A percentile compares a stretch with the other conserved stretches of the same genome.
phyloP scores from a whole-genome alignment of 1,140 invertebrate genomes.

The Drosophila punjabiensis region DNA sequence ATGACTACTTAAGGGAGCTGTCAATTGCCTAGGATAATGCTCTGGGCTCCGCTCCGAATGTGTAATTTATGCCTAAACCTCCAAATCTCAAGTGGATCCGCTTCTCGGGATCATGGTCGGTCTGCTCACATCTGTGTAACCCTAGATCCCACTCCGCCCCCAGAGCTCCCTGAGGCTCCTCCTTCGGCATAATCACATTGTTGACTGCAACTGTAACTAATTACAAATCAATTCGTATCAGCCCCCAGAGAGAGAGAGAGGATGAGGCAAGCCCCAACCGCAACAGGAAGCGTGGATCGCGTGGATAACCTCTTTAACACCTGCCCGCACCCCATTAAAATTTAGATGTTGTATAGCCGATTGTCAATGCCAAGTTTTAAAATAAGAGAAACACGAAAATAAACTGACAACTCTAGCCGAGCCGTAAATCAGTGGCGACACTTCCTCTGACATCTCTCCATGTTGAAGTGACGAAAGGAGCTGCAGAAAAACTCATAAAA shows the following conservation, averaged over 20 bases:
- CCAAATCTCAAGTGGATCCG: slow-evolving; percentile 61
- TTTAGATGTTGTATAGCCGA: slow-evolving; percentile 47
- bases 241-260: slow-evolving; percentile 44
- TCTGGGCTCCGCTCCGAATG: slow-evolving; percentile 6
- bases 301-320: slow-evolving; percentile 49
- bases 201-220: slow-evolving; percentile 82
- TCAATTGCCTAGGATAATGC: slow-evolving; percentile 74
- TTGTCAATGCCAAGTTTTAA: slow-evolving; percentile 42
- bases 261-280: slow-evolving; percentile 22
- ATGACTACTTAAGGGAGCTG: slow-evolving; percentile 66
- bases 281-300: slow-evolving; percentile 59
- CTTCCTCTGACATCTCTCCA: slow-evolving; percentile 30
- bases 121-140: slow-evolving; percentile 66
- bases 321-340: slow-evolving; percentile 67
- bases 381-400: slow-evolving; percentile 43
- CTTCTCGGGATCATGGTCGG: slow-evolving; percentile 38
- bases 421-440: slow-evolving; percentile 62
- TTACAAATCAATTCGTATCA: slow-evolving; percentile 81
- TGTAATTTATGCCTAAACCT: slow-evolving; percentile 58
- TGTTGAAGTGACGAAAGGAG: slow-evolving; percentile 44
- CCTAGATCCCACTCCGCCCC: slow-evolving; percentile 43
- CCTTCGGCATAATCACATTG: slow-evolving; percentile 66
- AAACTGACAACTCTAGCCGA: slow-evolving; percentile 17
- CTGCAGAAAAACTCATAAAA: slow-evolving; percentile 40
- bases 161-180: slow-evolving; percentile 9